Percentiles rank a stretch among this genome's conserved stretches.
Evolutionary conservation across 2,113 vertebrate species (phyloP).

Genomic region (Stomatorhinus ivindoensis): DNA sequence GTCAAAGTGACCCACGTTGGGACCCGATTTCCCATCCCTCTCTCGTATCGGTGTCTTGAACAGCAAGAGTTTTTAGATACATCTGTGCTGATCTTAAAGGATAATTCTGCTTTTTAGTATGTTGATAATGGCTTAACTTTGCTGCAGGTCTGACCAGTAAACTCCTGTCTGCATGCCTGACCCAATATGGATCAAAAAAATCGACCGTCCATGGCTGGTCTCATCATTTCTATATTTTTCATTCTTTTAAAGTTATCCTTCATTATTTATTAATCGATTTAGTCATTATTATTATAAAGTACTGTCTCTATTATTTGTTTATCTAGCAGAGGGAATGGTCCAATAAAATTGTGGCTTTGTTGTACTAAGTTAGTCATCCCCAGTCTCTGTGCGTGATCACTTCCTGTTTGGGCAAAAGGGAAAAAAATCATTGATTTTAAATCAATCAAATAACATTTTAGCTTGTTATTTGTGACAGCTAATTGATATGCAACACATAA

Average conservation of each 20-base stretch:
- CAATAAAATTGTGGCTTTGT: not conserved
- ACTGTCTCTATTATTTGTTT: not conserved
- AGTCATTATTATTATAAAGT: not conserved
- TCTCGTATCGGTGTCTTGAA: not conserved
- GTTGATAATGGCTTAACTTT: slow-evolving; percentile 21
- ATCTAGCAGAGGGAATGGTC: not conserved
- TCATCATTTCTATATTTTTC: slow-evolving; percentile 5
- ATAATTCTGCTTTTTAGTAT: slow-evolving; percentile 10
- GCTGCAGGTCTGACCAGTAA: slow-evolving; percentile 6
- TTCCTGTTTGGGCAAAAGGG: not conserved
- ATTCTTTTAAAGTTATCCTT: not conserved
- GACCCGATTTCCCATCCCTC: not conserved
- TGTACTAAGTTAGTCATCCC: not conserved
- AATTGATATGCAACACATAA: not conserved
- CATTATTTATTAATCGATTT: not conserved
- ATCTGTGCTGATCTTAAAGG: not conserved
- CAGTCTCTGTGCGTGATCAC: not conserved
- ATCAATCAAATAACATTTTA: not conserved
- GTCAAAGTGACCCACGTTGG: not conserved
- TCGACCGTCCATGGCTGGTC: not conserved
- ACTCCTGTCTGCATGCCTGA: slow-evolving; percentile 9
- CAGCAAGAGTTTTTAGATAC: not conserved
- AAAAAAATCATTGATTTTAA: not conserved
- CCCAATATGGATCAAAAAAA: slow-evolving; percentile 15
- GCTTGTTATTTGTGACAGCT: not conserved